A percentile compares a stretch with the other conserved stretches of the same genome.
phyloP scores from a whole-genome alignment of 1,140 invertebrate species.

The Muscidifurax raptorellus region DNA sequence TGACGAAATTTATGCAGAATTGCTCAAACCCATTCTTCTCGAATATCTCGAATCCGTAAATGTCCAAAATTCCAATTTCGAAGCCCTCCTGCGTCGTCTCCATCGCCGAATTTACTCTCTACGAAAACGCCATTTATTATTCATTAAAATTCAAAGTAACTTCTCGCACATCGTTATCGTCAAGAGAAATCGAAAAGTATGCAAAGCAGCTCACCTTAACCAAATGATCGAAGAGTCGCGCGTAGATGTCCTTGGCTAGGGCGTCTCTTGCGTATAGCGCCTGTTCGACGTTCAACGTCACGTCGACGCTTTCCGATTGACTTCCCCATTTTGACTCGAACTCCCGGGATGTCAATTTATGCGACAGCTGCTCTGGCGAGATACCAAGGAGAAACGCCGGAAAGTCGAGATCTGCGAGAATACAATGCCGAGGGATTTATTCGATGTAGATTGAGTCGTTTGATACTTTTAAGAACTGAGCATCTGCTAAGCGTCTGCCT shows the following conservation, averaged over 20 bases:
- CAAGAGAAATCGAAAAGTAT: background rate
- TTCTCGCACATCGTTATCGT: too few relatives aligned
- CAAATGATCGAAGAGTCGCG: conserved; percentile 83
- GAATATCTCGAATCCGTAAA: conserved; percentile 87
- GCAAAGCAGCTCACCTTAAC: conserved; percentile 76
- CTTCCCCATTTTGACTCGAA: conserved; percentile 87
- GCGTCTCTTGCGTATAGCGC: conserved; percentile 82
- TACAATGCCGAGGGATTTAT: too few relatives aligned
- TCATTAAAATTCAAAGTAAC: too few relatives aligned
- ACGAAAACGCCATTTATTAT: conserved; percentile 53
- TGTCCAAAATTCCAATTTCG: conserved; percentile 80
- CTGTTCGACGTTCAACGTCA: conserved; percentile 82
- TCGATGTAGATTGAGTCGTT: too few relatives aligned
- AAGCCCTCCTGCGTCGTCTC: conserved; percentile 74
- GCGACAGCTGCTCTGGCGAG: conserved; percentile 77
- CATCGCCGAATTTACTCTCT: conserved; percentile 82
- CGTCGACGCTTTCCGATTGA: conserved; percentile 82
- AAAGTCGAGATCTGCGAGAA: conserved; percentile 79
- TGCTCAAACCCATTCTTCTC: conserved; percentile 89
- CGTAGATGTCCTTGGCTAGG: conserved; percentile 83
- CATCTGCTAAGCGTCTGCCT: background rate
- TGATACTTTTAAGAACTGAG: too few relatives aligned
- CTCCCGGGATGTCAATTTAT: conserved; percentile 80
- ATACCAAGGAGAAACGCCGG: conserved; percentile 82
- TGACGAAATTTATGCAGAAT: conserved; percentile 97